phyloP scores from a whole-genome alignment of 2,797 vertebrate genomes.

The Remorina albescens region DNA sequence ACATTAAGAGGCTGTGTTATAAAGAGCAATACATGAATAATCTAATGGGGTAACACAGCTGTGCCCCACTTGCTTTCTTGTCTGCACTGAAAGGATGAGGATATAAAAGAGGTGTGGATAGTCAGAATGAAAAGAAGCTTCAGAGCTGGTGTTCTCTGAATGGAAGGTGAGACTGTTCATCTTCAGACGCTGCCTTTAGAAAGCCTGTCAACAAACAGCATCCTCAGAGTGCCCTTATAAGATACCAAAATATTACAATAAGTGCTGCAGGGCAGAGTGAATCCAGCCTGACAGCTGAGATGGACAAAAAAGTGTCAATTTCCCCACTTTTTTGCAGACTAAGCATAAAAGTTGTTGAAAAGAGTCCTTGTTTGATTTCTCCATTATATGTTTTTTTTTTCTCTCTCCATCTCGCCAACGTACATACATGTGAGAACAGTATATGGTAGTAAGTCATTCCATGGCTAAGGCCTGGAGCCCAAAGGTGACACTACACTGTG shows the following conservation, averaged over 20 bases:
- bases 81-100: background rate
- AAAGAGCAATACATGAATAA: constrained; percentile 25
- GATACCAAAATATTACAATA: background rate
- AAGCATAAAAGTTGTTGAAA: constrained; percentile 10
- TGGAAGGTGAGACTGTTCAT: constrained; percentile 13
- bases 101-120: constrained; percentile 3
- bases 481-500: background rate
- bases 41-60: constrained; percentile 1
- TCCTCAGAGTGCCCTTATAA: constrained; percentile 4
- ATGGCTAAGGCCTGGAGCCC: background rate
- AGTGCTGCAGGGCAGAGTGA: background rate
- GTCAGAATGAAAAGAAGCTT: constrained; percentile 13
- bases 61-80: background rate
- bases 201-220: constrained; percentile 22
- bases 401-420: background rate
- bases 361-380: constrained; percentile 1
- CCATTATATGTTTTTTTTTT: background rate
- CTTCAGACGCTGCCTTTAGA: constrained; percentile 9
- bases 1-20: constrained; percentile 14
- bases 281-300: constrained; percentile 13
- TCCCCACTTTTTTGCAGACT: constrained; percentile 5
- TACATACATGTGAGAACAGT: background rate
- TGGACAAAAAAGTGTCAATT: background rate
- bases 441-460: constrained; percentile 30
- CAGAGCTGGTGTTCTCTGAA: background rate